phyloP scores from a whole-genome alignment of 2,797 vertebrate species.

The Pantherophis vulpinus region DNA sequence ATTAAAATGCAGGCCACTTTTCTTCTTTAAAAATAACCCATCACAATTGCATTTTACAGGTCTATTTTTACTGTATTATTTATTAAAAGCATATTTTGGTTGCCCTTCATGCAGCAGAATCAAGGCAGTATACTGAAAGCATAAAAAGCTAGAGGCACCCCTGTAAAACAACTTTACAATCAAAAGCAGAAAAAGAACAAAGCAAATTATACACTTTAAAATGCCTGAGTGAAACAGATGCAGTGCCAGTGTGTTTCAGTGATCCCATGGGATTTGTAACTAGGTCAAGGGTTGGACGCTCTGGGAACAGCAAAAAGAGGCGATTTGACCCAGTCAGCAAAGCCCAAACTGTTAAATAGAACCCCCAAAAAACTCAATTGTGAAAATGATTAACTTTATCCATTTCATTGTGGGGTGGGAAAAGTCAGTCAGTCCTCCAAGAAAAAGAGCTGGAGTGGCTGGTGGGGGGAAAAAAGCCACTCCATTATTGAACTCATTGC shows the following conservation, averaged over 20 bases:
- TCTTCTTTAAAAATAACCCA: neutral
- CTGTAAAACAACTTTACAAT: neutral
- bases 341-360: neutral
- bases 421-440: neutral
- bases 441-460: neutral
- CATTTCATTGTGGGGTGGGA: neutral
- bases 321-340: neutral
- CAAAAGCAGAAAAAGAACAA: neutral
- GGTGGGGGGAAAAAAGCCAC: neutral
- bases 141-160: neutral
- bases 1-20: neutral
- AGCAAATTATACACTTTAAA: neutral
- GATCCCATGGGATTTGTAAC: neutral
- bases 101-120: neutral
- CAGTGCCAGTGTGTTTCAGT: neutral
- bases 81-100: neutral
- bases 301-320: neutral
- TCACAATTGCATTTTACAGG: neutral
- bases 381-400: neutral
- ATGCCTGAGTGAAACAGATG: neutral
- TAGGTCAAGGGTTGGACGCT: neutral
- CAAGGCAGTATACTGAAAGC: neutral
- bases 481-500: neutral
- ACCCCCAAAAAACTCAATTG: neutral
- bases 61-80: neutral